Evolutionary conservation across 2,113 vertebrate genomes (phyloP).

Genomic region (Chaetorhynchus papuensis): DNA sequence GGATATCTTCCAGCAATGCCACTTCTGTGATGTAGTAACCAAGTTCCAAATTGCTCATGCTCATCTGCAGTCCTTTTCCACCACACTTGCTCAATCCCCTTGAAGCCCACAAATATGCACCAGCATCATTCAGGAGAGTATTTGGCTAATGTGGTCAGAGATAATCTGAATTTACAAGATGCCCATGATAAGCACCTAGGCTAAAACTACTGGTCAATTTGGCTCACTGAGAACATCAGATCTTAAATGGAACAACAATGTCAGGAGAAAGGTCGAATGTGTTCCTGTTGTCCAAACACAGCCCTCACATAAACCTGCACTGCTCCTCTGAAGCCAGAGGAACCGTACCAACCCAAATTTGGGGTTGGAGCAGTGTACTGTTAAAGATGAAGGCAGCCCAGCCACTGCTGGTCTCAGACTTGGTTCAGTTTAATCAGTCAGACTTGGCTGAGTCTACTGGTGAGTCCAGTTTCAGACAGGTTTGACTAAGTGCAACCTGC

Average conservation of each 20-base stretch:
- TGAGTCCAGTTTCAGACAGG: constrained; percentile 11
- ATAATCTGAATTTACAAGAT: neutral
- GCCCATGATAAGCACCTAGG: neutral
- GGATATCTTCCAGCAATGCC: neutral
- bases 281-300: neutral
- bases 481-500: neutral
- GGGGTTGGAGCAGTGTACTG: rapidly evolving
- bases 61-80: neutral
- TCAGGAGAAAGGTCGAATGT: neutral
- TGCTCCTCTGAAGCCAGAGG: neutral
- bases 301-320: neutral
- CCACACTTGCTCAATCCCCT: neutral
- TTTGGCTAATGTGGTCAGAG: neutral
- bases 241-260: neutral
- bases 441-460: neutral
- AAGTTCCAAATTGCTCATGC: neutral
- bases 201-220: neutral
- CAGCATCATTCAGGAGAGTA: neutral
- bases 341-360: rapidly evolving
- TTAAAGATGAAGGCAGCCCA: neutral
- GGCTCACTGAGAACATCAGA: neutral
- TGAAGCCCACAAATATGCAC: neutral
- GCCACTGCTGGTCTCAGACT: neutral
- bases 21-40: neutral
- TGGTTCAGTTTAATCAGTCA: neutral